These are phyloP conservation scores for Hippoglossus hippoglossus DNA, from an alignment of 2,797 vertebrate genomes.

Conservation along the genomic window DNA sequence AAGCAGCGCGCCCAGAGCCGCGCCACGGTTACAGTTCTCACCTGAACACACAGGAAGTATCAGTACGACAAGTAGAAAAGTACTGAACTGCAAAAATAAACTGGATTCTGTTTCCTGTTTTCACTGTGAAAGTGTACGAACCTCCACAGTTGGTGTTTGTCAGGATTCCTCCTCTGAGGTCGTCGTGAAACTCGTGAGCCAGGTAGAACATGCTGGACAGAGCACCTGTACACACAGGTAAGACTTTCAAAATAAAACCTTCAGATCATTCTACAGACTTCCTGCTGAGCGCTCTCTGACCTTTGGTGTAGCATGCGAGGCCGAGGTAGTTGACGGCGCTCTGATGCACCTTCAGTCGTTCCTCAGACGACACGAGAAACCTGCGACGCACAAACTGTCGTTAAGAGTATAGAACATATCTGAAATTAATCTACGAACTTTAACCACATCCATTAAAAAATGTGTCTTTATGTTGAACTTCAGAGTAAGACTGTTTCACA, in stretches of 20 bases:
- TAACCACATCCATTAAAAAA: not conserved
- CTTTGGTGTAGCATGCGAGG: constrained; percentile 77
- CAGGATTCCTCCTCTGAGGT: constrained; percentile 73
- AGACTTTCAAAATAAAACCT: no score
- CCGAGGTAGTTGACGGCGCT: constrained; percentile 73
- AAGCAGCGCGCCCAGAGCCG: constrained; percentile 76
- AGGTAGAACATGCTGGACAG: constrained; percentile 79
- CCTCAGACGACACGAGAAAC: constrained; percentile 35
- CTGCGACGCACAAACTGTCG: constrained; percentile 18
- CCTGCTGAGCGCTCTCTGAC: not conserved
- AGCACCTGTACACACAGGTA: constrained; percentile 58
- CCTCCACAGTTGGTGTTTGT: constrained; percentile 83
- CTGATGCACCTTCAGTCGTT: constrained; percentile 75
- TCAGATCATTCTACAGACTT: no score
- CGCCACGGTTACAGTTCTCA: constrained; percentile 81
- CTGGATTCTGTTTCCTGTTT: no score
- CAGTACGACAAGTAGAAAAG: not conserved
- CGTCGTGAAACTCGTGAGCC: constrained; percentile 73
- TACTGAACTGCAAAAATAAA: no score
- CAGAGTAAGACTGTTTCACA: not conserved
- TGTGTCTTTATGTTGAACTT: not conserved
- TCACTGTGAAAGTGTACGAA: not conserved
- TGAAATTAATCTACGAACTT: no score
- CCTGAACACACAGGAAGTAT: constrained; percentile 46
- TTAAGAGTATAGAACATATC: no score